A percentile compares a stretch with the other conserved stretches of the same genome.
These are phyloP conservation scores for Megaceryle maxima DNA, from an alignment of 2,113 vertebrate genomes.

Conservation along the genomic window DNA sequence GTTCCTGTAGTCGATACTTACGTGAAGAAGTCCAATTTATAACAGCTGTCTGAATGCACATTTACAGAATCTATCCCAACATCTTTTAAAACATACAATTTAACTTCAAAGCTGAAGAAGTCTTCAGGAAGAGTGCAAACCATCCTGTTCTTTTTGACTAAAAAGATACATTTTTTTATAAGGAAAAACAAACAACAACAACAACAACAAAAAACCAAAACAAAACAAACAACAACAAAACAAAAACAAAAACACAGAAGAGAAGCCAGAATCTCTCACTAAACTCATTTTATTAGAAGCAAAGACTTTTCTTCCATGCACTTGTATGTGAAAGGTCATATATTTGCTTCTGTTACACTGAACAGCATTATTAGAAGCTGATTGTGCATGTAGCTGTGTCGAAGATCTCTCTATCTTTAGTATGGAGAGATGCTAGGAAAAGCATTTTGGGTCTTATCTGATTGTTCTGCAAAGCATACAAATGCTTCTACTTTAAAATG, in stretches of 20 bases:
- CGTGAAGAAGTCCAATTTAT: not conserved
- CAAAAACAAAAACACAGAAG: not conserved
- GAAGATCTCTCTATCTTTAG: not conserved
- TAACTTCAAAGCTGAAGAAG: not conserved
- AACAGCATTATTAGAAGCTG: not conserved
- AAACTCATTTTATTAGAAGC: not conserved
- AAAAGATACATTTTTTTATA: not conserved
- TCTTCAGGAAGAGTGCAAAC: not conserved
- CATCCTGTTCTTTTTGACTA: not conserved
- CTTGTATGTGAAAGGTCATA: not conserved
- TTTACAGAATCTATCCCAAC: not conserved
- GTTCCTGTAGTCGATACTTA: not conserved
- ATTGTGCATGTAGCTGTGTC: not conserved
- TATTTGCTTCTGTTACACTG: not conserved
- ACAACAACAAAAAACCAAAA: not conserved
- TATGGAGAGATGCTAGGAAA: not conserved
- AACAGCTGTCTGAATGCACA: not conserved
- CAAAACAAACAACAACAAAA: no score
- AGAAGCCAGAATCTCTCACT: not conserved
- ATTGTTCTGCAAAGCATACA: not conserved
- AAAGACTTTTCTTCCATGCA: not conserved
- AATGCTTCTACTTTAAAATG: not conserved
- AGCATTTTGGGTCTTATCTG: constrained; percentile 10
- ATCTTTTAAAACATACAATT: not conserved
- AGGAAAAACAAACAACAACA: not conserved